Conservation (phyloP, 2,888 invertebrate species). For the Fissipunctia ypsillon region DNA sequence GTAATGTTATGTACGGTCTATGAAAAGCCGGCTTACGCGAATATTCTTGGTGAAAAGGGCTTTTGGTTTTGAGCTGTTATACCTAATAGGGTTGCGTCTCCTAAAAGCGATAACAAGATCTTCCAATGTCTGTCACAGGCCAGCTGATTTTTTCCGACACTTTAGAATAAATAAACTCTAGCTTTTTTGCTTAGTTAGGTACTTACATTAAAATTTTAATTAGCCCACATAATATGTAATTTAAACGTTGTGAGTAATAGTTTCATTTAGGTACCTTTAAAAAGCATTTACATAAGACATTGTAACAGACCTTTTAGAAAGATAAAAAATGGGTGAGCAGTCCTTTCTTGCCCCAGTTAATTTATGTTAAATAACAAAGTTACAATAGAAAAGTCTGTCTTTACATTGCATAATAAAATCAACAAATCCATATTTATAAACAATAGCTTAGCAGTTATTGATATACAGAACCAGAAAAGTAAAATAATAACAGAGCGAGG, state of each 20-base stretch:
- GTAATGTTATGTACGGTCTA: too few relatives aligned
- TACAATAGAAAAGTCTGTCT: too few relatives aligned
- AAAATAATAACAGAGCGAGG: neutral
- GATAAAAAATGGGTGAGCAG: too few relatives aligned
- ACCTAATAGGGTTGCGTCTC: neutral
- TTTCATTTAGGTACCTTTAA: too few relatives aligned
- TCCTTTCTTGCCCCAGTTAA: too few relatives aligned
- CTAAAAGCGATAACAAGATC: neutral
- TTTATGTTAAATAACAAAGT: too few relatives aligned
- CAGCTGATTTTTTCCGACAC: neutral
- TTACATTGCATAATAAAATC: conserved; percentile 3
- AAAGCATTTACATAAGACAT: too few relatives aligned
- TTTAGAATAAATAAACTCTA: neutral
- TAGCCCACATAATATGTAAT: neutral
- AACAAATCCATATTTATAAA: neutral
- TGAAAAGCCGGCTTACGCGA: too few relatives aligned
- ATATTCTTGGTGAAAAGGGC: neutral
- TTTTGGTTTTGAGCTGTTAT: neutral
- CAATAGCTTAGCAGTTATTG: neutral
- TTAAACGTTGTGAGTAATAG: neutral
- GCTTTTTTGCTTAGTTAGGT: neutral
- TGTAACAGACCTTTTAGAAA: too few relatives aligned
- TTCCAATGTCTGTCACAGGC: too few relatives aligned
- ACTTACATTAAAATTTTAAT: neutral
- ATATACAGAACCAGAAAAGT: neutral